Evolutionary conservation across 2,113 vertebrate species (phyloP), one percentile per base, ranked within the genome.

Genomic region (Galemys pyrenaicus): DNA sequence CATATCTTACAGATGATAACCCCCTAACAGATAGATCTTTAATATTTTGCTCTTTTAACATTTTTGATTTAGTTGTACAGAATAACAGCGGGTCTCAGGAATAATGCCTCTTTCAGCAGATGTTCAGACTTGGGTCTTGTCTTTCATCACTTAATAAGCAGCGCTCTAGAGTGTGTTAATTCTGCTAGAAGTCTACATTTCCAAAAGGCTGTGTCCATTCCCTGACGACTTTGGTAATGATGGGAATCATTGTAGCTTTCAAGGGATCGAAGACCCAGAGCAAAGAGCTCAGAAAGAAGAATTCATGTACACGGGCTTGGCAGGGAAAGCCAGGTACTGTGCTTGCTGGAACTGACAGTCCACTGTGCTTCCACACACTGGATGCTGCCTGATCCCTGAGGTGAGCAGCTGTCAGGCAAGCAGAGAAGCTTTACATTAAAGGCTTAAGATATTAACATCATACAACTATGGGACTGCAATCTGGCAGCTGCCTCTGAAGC

Each of bases 181-280:
- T 97, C 80, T 94, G 96, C 94, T 96, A 96, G 97, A 95, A 97
- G 97, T 96, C 96, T 97, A 92, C 78, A 82, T 87, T 98, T 91
- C 94, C 94, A 97, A 96, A 96, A 96, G 94, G 41, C 37, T 88
- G 15, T 96, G 92, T 88, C 97, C 94, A 92, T 96, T 97, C 96
- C 92, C 93, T 96, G 95, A 97, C 95, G 71, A 92, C 96, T 97
- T 97, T 98, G 96, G 87, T 96, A 97, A 95, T 95, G 94, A 96
- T 86, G 70, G 54, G 97, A 97, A 96, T 94, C 94, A 58, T 92
- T 64, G 68, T 95, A 96, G 90, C 94, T 96, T 97, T 97, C 86
- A 97, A 97, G 95, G 91, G 96, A 94, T 2, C 46, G 60, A 98
- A 94, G 74, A 96, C 89, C 93, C 62, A 95, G 94, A 67, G 54